Evolutionary conservation across 92 coral and sea anemone species (phyloP).

Genomic region (Diadumene lineata): DNA sequence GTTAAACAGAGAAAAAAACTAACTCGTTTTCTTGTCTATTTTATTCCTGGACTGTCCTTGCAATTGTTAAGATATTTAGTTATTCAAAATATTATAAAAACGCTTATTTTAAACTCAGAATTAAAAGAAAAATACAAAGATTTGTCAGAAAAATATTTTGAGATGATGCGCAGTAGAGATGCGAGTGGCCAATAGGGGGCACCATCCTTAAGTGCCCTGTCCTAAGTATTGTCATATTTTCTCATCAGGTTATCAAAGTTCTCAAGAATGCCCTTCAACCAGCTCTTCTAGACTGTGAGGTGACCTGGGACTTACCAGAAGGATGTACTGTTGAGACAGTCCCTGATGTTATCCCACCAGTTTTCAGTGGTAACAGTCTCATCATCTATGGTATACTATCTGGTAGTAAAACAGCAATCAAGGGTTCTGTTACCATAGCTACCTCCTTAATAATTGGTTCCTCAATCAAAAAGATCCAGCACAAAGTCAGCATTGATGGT

Average conservation of each 20-base stretch:
- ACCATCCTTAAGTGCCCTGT: too few species aligned
- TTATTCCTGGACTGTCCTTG: too few species aligned
- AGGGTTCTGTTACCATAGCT: background rate
- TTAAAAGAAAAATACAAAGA: too few species aligned
- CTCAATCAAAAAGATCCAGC: background rate
- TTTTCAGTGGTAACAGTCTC: constrained; percentile 60
- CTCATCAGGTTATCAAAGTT: constrained; percentile 65
- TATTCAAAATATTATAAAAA: too few species aligned
- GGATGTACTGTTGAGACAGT: constrained; percentile 49
- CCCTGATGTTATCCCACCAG: constrained; percentile 54
- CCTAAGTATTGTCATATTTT: background rate
- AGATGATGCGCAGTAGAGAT: too few species aligned
- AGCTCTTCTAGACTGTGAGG: constrained; percentile 46
- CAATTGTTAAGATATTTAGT: too few species aligned
- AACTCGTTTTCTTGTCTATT: too few species aligned
- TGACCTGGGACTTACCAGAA: constrained; percentile 64
- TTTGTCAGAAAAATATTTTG: too few species aligned
- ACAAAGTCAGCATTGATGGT: background rate
- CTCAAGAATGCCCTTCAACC: constrained; percentile 85
- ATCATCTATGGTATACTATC: constrained; percentile 55
- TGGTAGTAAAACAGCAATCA: background rate
- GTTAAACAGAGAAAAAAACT: too few species aligned
- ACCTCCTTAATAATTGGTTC: background rate
- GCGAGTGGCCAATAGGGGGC: too few species aligned
- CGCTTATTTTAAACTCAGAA: too few species aligned